phyloP scores from a whole-genome alignment of 2,797 vertebrate species.

The Gymnoscopelus microlampas region DNA sequence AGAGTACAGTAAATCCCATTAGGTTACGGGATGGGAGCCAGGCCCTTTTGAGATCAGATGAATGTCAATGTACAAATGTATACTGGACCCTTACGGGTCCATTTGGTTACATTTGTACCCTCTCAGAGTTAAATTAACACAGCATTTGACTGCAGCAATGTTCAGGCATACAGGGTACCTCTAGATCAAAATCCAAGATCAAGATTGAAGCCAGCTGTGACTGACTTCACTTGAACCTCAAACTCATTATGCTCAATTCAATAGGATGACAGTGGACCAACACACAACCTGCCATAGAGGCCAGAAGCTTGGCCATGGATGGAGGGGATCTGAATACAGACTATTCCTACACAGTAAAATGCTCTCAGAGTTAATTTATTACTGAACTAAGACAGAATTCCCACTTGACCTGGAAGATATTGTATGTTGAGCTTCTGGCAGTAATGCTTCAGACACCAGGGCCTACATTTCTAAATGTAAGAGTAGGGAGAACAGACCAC shows the following conservation, averaged over 20 bases:
- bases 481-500: too few relatives aligned
- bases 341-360: slow-evolving; percentile 55
- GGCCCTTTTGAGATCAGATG: not conserved
- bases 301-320: slow-evolving; percentile 17
- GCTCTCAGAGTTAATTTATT: too few relatives aligned
- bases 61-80: not conserved
- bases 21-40: not conserved
- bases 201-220: too few relatives aligned
- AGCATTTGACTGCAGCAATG: not conserved
- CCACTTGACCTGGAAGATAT: too few relatives aligned
- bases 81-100: slow-evolving; percentile 4
- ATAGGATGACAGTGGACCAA: slow-evolving; percentile 16
- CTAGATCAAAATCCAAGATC: too few relatives aligned
- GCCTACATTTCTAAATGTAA: too few relatives aligned
- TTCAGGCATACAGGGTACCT: too few relatives aligned
- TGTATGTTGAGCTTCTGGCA: too few relatives aligned
- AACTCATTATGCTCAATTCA: slow-evolving; percentile 5
- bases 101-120: not conserved
- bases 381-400: too few relatives aligned
- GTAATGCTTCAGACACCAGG: too few relatives aligned
- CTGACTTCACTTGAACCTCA: not conserved
- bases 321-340: slow-evolving; percentile 47
- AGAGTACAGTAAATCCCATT: too few relatives aligned
- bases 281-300: slow-evolving; percentile 14
- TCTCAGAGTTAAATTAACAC: too few relatives aligned